Base-by-base conservation (phyloP, 2,797 vertebrate species). In the Platalea minor region DNA sequence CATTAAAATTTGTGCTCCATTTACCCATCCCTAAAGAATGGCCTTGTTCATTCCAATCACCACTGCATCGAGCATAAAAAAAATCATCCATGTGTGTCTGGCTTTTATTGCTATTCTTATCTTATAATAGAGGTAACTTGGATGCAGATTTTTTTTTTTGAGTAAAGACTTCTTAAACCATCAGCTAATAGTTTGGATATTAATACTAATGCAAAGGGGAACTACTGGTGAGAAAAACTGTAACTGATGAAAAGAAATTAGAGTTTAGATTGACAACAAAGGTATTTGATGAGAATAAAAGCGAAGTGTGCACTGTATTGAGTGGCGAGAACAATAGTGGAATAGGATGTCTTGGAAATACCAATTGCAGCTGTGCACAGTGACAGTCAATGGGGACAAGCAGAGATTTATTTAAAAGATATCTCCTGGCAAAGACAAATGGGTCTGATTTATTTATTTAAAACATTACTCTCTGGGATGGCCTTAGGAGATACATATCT, bases 401-500 rank as follows among this genome's bases (percentile, higher is more conserved):
- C 9, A 85, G 59, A 86, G 72, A 72, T 93, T 80, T 79, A 53
- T 88, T 91, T 76, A 39, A 85, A 80, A 92, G 63, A 56, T 78
- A 85, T 43, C 56, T 64, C 23, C 56, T 78, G 70, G 56, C 73
- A 94, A 88, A 96, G 91, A 94, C 46, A 95, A 93, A 95, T 88
- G 74, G 11, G 35, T 37, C 60, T 95, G 82, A 57, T 77, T 79
- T 88, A 91, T 92, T 94, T 96, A 86, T 94, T 91, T 88, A 82
- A 88, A 89, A 56, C 15, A 25, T 39, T 87, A 61, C 29, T 91
- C 51, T 77, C 48, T 59, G 48, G 57, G 37, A 54, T 76, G 64
- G 54, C n/a, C 50, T 57, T 61, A 50, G 69, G 67, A 85, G 69
- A 86, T 51, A 73, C 9, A 21, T 20, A 25, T 65, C 61, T 94